Evolutionary conservation across 2,888 invertebrate genomes (phyloP).

Genomic region (Cremastobaeus sp.): DNA sequence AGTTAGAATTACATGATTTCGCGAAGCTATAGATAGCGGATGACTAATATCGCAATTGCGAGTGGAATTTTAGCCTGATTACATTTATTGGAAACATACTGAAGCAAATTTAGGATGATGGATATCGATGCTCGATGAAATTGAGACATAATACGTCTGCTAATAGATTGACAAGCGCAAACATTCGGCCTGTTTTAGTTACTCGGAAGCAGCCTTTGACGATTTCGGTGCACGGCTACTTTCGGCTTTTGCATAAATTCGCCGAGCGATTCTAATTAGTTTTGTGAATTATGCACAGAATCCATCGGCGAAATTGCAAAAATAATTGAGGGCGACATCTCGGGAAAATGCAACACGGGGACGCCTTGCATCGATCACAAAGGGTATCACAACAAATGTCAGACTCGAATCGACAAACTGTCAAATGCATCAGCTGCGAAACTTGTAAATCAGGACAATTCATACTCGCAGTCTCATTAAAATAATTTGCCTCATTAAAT

Average conservation of each 20-base stretch:
- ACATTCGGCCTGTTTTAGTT: no score
- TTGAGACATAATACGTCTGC: conserved; percentile 9
- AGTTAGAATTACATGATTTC: conserved; percentile 4
- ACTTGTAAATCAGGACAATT: conserved; percentile 8
- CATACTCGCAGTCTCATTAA: conserved; percentile 15
- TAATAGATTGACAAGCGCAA: conserved; percentile 10
- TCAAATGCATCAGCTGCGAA: conserved; percentile 8
- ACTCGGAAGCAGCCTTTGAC: no score
- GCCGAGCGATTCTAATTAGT: no score
- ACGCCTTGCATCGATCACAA: background rate
- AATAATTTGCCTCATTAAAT: conserved; percentile 35
- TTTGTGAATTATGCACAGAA: background rate
- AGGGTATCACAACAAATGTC: conserved; percentile 5
- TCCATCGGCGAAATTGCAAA: background rate
- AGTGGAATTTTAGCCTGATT: conserved; percentile 21
- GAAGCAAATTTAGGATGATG: conserved; percentile 6
- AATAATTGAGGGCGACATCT: no score
- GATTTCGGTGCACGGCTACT: no score
- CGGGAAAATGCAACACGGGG: no score
- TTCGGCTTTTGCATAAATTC: no score
- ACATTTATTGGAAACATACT: conserved; percentile 17
- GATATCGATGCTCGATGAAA: conserved; percentile 22
- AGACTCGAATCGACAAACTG: conserved; percentile 7
- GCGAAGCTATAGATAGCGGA: conserved; percentile 18
- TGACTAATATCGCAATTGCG: conserved; percentile 21